Conservation (phyloP, 2,113 vertebrate genomes). For the Vombatus ursinus region DNA sequence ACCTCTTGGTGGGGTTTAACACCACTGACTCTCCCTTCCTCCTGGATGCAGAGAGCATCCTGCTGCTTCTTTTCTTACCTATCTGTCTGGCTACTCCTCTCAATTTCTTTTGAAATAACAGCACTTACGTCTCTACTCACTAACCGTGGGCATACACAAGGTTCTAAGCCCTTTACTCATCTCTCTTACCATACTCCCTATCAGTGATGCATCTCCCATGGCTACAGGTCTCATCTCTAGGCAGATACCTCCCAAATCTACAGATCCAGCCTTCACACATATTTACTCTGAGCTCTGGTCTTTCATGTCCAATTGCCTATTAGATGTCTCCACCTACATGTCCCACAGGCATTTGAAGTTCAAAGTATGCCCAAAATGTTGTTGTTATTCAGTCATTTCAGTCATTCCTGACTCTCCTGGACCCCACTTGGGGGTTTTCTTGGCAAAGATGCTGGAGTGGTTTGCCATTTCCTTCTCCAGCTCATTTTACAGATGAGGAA, state of each 20-base stretch:
- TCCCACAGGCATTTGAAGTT: neutral
- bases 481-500: neutral
- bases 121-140: neutral
- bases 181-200: neutral
- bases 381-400: neutral
- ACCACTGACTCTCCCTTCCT: neutral
- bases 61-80: neutral
- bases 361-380: neutral
- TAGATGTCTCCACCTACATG: no score
- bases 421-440: neutral
- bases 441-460: neutral
- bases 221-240: neutral
- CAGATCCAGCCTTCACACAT: neutral
- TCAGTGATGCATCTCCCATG: neutral
- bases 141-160: neutral
- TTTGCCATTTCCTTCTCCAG: neutral
- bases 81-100: neutral
- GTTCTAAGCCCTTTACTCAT: neutral
- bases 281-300: neutral
- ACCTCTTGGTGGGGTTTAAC: neutral
- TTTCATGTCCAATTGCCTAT: neutral
- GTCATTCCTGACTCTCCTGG: accelerated
- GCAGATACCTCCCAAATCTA: neutral
- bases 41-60: neutral
- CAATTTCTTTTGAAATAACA: neutral